phyloP scores from a whole-genome alignment of 2,113 vertebrate species.

The Rhea pennata region DNA sequence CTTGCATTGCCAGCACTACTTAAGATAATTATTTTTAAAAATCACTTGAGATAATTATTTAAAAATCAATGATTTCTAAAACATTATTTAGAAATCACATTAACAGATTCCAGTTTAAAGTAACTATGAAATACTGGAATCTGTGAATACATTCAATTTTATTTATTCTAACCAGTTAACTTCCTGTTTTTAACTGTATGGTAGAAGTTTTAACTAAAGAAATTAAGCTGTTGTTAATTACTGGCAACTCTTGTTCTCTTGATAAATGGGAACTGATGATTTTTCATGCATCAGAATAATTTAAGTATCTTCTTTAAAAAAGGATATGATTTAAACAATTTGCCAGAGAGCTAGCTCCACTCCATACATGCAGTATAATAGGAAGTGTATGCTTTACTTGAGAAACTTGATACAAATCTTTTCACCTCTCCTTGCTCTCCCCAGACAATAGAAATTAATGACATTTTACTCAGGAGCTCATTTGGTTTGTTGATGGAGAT shows the following conservation, averaged over 20 bases:
- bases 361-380: not conserved
- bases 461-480: not conserved
- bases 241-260: not conserved
- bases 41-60: not conserved
- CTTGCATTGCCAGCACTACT: not conserved
- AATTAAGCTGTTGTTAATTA: not conserved
- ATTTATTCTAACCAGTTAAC: not conserved
- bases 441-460: not conserved
- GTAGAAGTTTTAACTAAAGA: not conserved
- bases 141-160: not conserved
- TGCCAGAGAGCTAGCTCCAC: not conserved
- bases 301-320: not conserved
- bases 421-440: not conserved
- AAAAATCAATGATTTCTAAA: conserved; percentile 6
- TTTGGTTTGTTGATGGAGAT: not conserved
- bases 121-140: not conserved
- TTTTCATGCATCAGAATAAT: not conserved
- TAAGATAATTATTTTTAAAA: conserved; percentile 13
- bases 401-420: not conserved
- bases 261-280: not conserved
- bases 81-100: not conserved
- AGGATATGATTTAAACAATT: not conserved
- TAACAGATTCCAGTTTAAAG: not conserved
- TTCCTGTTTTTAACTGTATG: not conserved
- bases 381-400: not conserved